These are phyloP conservation scores for Myrmecophaga tridactyla DNA, from an alignment of 2,113 vertebrate genomes.

Conservation along the genomic window DNA sequence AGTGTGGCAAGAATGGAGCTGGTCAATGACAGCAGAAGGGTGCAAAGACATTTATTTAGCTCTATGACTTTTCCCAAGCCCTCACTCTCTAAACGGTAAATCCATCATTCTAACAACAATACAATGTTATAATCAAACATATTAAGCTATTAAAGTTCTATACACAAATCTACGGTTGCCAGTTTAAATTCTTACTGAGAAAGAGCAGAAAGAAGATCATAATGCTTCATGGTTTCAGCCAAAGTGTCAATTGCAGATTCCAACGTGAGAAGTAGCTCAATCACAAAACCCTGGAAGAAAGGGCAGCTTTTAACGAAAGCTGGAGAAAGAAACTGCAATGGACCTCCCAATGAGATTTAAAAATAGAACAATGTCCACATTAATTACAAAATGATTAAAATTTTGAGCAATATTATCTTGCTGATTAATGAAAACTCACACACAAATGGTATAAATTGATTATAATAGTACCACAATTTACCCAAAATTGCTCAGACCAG, in stretches of 20 bases:
- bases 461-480: neutral
- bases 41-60: neutral
- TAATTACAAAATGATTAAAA: conserved; percentile 49
- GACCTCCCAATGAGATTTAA: conserved; percentile 45
- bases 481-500: neutral
- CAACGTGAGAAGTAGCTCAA: conserved; percentile 97
- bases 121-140: accelerated
- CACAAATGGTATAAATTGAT: neutral
- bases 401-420: conserved; percentile 22
- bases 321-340: conserved; percentile 30
- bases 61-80: neutral
- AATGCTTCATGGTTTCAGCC: conserved; percentile 97
- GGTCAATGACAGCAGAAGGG: neutral
- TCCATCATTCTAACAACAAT: neutral
- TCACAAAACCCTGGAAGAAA: conserved; percentile 94
- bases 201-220: conserved; percentile 95
- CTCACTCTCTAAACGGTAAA: neutral
- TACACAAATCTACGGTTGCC: neutral
- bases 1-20: neutral
- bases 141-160: neutral
- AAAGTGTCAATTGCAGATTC: conserved; percentile 97
- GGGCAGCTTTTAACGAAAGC: conserved; percentile 64
- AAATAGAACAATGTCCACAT: conserved; percentile 50
- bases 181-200: conserved; percentile 90
- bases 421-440: conserved; percentile 29